Evolutionary conservation across 2,797 vertebrate genomes (phyloP).

Genomic region (Danio albolineatus): DNA sequence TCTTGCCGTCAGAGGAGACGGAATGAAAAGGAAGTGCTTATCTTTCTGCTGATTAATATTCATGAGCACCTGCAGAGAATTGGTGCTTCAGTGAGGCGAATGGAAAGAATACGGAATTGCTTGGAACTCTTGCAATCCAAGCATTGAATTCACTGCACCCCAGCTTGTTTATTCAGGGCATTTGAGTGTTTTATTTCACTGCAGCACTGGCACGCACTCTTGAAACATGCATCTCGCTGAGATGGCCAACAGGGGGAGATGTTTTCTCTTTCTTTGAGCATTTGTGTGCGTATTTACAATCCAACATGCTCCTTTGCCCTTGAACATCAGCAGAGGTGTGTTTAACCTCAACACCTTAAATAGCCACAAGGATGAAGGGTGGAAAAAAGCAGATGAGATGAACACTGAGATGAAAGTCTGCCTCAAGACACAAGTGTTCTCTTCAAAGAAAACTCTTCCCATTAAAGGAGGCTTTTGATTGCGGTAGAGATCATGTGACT

Average conservation of each 20-base stretch:
- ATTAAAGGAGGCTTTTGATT: constrained; percentile 46
- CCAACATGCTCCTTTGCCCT: constrained; percentile 33
- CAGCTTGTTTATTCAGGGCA: constrained; percentile 45
- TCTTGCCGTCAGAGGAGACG: constrained; percentile 48
- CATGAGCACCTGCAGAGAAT: constrained; percentile 59
- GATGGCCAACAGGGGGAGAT: constrained; percentile 55
- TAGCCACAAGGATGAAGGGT: neutral
- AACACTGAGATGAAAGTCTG: constrained; percentile 36
- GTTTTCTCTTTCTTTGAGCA: neutral
- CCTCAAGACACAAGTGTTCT: constrained; percentile 56
- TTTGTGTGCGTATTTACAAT: constrained; percentile 14
- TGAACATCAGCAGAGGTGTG: constrained; percentile 24
- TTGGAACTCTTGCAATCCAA: constrained; percentile 12
- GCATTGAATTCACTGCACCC: constrained; percentile 13
- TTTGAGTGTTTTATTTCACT: constrained; percentile 48
- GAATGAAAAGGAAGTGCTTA: constrained; percentile 59
- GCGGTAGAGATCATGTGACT: constrained; percentile 50
- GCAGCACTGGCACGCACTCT: constrained; percentile 4
- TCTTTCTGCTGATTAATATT: constrained; percentile 58
- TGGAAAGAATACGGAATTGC: constrained; percentile 20
- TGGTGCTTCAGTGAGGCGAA: constrained; percentile 32
- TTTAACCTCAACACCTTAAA: constrained; percentile 45
- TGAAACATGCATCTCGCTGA: neutral
- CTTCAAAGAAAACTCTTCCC: constrained; percentile 36
- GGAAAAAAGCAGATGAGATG: neutral